Evolutionary conservation across 35 echinoderm and acorn worm species (phyloP).

Genomic region (Patiria miniata): DNA sequence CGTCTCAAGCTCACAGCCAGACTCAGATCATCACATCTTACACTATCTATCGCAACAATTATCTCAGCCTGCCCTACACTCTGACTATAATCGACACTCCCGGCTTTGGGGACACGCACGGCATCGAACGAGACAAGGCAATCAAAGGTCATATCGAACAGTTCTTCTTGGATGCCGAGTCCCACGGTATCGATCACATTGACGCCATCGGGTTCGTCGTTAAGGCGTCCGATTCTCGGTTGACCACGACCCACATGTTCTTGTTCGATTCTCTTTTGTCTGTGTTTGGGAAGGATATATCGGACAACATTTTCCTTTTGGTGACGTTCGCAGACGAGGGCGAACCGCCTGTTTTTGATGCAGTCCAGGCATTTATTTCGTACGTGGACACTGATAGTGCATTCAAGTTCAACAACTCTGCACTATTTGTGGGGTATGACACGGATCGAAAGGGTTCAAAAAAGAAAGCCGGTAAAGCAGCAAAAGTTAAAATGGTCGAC

Average conservation of each 20-base stretch:
- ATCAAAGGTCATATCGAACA: constrained; percentile 29
- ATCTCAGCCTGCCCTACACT: background rate
- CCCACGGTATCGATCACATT: constrained; percentile 38
- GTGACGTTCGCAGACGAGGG: constrained; percentile 26
- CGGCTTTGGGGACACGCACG: constrained; percentile 45
- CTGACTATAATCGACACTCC: constrained; percentile 51
- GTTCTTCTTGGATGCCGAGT: constrained; percentile 17
- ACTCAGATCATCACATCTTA: constrained; percentile 42
- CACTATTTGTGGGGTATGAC: constrained; percentile 12
- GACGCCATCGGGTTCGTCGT: constrained; percentile 63
- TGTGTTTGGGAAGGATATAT: constrained; percentile 38
- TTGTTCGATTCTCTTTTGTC: constrained; percentile 47
- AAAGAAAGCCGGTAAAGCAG: background rate
- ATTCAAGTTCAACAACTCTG: constrained; percentile 58
- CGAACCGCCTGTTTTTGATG: constrained; percentile 5
- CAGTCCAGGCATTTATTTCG: constrained; percentile 6
- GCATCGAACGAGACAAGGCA: constrained; percentile 54
- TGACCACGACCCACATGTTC: constrained; percentile 29
- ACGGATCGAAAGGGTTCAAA: background rate
- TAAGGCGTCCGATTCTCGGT: constrained; percentile 16
- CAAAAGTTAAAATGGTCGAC: background rate
- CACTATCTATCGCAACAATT: background rate
- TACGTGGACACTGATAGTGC: background rate
- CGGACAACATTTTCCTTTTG: background rate
- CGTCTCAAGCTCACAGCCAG: constrained; percentile 30